phyloP scores from a whole-genome alignment of 2,888 invertebrate species.

The Drosophila stalkeri region DNA sequence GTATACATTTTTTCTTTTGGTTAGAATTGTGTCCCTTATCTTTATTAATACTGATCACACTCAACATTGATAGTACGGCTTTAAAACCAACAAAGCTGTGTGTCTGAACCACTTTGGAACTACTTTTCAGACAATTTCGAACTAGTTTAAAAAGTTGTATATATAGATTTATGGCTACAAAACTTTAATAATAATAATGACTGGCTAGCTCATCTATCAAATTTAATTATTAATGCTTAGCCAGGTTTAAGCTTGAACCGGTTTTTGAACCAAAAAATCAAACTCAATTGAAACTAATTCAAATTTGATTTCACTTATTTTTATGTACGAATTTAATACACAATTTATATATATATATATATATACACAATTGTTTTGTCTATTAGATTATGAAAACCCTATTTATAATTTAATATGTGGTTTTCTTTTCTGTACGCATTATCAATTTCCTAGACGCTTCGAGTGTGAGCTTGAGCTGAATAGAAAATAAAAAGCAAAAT shows the following conservation, averaged over 20 bases:
- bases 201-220: not conserved
- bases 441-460: slow-evolving; percentile 37
- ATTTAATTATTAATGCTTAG: not conserved
- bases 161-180: not conserved
- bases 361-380: slow-evolving; percentile 4
- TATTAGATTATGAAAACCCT: not conserved
- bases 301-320: too few relatives aligned
- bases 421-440: slow-evolving; percentile 41
- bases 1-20: not conserved
- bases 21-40: too few relatives aligned
- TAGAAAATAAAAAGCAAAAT: slow-evolving; percentile 8
- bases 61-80: not conserved
- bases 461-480: slow-evolving; percentile 17
- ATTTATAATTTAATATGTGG: slow-evolving; percentile 35
- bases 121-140: not conserved
- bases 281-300: too few relatives aligned
- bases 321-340: not conserved
- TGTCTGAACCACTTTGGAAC: not conserved
- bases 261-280: not conserved
- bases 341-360: too few relatives aligned
- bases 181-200: not conserved
- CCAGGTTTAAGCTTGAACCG: not conserved
- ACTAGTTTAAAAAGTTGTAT: not conserved
- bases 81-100: not conserved
- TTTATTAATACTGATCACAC: not conserved